Conservation (phyloP, 2,797 vertebrate species). For the Nannoperca australis region DNA sequence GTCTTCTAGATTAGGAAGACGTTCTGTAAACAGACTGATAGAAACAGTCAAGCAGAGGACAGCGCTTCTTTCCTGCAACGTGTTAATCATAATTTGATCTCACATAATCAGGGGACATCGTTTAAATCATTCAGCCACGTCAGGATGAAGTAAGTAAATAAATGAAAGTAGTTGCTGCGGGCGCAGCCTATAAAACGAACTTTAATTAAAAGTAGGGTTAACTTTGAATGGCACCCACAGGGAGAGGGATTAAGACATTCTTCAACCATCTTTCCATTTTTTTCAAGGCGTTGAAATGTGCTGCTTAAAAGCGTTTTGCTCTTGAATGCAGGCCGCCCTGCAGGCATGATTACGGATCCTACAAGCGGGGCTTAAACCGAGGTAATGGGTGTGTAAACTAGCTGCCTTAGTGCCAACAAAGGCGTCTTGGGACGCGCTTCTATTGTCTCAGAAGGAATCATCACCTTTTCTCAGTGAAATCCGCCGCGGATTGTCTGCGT, state of each 20-base stretch:
- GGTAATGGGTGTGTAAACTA: conserved; percentile 82
- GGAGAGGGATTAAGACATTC: conserved; percentile 62
- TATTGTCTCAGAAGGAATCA: conserved; percentile 81
- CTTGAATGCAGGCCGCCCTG: conserved; percentile 74
- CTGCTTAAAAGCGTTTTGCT: conserved; percentile 45
- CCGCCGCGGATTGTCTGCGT: conserved; percentile 81
- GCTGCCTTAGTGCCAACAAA: conserved; percentile 77
- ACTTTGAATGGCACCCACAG: conserved; percentile 32
- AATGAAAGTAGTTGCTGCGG: not conserved
- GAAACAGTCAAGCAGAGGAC: conserved; percentile 34
- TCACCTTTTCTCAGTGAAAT: conserved; percentile 88
- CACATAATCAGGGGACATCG: not conserved
- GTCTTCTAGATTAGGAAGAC: conserved; percentile 61
- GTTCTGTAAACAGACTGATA: conserved; percentile 15
- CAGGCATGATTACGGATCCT: conserved; percentile 67
- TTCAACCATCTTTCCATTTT: conserved; percentile 37
- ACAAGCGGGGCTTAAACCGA: conserved; percentile 51
- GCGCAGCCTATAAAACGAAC: too few relatives aligned
- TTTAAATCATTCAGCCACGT: not conserved
- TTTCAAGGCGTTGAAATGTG: conserved; percentile 33
- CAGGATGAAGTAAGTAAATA: too few relatives aligned
- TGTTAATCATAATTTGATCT: conserved; percentile 14
- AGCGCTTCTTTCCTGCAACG: not conserved
- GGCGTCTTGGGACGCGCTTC: conserved; percentile 72
- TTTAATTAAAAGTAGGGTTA: not conserved